phyloP scores from a whole-genome alignment of 35 echinoderm and acorn worm genomes.

The Stichopus chloronotus region DNA sequence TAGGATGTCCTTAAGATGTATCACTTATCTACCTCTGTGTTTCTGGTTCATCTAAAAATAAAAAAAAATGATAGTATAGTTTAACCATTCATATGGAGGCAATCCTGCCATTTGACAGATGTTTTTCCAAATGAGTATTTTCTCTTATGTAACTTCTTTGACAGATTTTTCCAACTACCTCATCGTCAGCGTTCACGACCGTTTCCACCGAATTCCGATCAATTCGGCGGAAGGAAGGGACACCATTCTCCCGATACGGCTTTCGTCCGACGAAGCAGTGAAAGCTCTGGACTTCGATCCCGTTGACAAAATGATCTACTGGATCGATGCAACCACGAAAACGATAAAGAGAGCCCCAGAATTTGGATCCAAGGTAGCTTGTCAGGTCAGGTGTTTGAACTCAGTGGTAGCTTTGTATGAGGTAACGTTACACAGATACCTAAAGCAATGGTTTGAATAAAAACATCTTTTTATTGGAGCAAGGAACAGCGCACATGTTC shows the following conservation, averaged over 20 bases:
- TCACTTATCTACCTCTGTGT: no score
- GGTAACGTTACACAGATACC: no score
- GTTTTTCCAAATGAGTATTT: no score
- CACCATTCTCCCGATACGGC: conserved; percentile 25
- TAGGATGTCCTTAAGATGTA: no score
- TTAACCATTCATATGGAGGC: background rate
- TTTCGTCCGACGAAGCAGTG: background rate
- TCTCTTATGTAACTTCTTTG: background rate
- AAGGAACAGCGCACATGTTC: no score
- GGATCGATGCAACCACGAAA: conserved; percentile 27
- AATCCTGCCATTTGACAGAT: background rate
- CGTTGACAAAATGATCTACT: conserved; percentile 17
- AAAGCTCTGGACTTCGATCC: conserved; percentile 52
- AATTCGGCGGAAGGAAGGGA: conserved; percentile 16
- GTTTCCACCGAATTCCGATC: conserved; percentile 46
- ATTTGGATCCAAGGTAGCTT: background rate
- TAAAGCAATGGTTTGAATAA: no score
- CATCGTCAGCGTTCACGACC: conserved; percentile 5
- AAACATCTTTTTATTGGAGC: no score
- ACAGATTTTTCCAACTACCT: conserved; percentile 50
- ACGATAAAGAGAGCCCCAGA: conserved; percentile 16
- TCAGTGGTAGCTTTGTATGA: no score
- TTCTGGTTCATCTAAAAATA: no score
- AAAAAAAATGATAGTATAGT: background rate
- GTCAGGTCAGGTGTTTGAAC: background rate